Evolutionary conservation across 2,888 invertebrate species (phyloP).

Genomic region (Sphecodes monilicornis): DNA sequence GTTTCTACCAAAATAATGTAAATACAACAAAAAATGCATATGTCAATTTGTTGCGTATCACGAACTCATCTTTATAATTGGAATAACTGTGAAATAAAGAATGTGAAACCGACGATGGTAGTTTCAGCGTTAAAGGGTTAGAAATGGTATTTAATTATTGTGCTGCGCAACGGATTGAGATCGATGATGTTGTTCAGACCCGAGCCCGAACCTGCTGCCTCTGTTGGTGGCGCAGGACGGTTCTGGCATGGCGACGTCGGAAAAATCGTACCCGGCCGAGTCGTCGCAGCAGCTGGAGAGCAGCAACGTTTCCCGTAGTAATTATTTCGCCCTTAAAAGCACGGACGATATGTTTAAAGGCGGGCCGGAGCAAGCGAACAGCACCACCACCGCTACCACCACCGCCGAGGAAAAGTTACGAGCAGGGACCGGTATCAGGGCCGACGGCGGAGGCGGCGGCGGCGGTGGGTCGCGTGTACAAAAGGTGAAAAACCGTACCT

Average conservation of each 20-base stretch:
- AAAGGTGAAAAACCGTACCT: constrained; percentile 58
- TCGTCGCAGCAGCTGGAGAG: constrained; percentile 17
- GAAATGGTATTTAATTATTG: background rate
- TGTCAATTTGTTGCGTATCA: too few relatives aligned
- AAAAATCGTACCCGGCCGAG: background rate
- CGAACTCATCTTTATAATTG: too few relatives aligned
- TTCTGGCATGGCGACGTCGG: constrained; percentile 8
- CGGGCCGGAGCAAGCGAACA: constrained; percentile 73
- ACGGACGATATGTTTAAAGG: constrained; percentile 78
- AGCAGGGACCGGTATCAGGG: constrained; percentile 26
- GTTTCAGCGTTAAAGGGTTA: too few relatives aligned
- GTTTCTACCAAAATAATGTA: too few relatives aligned
- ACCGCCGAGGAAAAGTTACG: constrained; percentile 58
- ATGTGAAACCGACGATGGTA: too few relatives aligned
- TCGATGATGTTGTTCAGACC: constrained; percentile 30
- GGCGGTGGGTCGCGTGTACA: constrained; percentile 62
- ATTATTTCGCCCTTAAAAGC: constrained; percentile 75
- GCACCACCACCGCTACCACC: constrained; percentile 14
- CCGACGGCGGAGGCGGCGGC: constrained; percentile 52
- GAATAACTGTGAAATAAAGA: too few relatives aligned
- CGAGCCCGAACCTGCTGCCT: constrained; percentile 35
- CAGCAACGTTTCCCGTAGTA: constrained; percentile 63
- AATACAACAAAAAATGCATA: too few relatives aligned
- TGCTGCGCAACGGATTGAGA: background rate
- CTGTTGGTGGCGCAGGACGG: constrained; percentile 27